Evolutionary conservation across 2,113 vertebrate genomes (phyloP).

Genomic region (Rousettus leschenaultii): DNA sequence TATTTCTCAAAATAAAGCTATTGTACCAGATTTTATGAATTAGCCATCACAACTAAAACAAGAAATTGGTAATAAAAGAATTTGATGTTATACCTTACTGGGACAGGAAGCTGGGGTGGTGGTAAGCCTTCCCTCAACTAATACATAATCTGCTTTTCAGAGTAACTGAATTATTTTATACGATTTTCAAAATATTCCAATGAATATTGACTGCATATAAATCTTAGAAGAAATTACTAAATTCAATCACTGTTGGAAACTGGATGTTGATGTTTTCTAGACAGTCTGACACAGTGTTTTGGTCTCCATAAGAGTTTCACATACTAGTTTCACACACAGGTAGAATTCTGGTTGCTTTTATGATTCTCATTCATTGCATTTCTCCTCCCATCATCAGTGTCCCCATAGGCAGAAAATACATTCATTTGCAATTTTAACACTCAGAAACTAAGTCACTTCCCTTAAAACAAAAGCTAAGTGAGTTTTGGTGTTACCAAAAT

Average conservation of each 20-base stretch:
- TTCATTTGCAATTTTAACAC: neutral
- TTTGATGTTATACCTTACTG: neutral
- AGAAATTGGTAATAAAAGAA: neutral
- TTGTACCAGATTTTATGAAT: neutral
- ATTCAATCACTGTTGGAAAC: neutral
- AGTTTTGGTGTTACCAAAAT: slow-evolving; percentile 39
- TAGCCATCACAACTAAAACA: neutral
- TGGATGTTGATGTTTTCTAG: neutral
- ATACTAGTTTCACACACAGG: neutral
- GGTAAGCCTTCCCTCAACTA: neutral
- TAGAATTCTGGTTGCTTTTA: neutral
- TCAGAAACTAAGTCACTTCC: neutral
- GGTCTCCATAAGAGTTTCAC: neutral
- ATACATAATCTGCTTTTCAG: neutral
- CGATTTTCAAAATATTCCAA: neutral
- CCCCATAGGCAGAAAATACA: neutral
- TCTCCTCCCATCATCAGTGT: neutral
- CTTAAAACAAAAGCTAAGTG: neutral
- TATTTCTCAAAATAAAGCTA: neutral
- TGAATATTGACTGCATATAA: neutral
- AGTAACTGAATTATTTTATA: neutral
- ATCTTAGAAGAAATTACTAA: neutral
- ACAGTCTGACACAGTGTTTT: neutral
- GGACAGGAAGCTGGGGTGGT: neutral
- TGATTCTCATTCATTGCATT: neutral